Conservation (phyloP, 2,888 invertebrate genomes). For the Noctua janthe region DNA sequence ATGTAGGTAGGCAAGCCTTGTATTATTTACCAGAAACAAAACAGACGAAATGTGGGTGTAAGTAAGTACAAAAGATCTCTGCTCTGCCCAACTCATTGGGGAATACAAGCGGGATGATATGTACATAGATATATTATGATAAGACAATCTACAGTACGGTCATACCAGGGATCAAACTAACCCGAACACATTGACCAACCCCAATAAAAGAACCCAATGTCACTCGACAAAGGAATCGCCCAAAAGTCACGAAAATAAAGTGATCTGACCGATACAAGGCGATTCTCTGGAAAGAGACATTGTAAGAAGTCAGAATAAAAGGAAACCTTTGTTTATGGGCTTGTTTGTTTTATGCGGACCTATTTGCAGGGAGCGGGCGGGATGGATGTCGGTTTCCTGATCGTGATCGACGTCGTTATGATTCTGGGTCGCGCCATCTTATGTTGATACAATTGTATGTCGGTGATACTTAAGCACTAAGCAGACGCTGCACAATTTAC, state of each 20-base stretch:
- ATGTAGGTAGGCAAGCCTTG: neutral
- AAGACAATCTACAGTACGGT: neutral
- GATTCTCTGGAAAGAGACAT: constrained; percentile 24
- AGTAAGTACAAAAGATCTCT: neutral
- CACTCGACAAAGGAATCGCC: constrained; percentile 34
- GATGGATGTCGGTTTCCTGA: neutral
- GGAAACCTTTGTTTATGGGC: constrained; percentile 23
- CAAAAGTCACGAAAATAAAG: constrained; percentile 39
- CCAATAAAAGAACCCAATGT: constrained; percentile 29
- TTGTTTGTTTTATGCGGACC: constrained; percentile 10
- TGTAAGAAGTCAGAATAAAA: constrained; percentile 23
- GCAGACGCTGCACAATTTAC: too few species aligned
- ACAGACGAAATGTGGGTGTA: neutral
- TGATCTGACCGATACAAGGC: constrained; percentile 35
- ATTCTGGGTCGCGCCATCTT: neutral
- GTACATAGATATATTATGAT: neutral
- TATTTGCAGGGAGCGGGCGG: too few species aligned
- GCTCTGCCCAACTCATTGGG: too few species aligned
- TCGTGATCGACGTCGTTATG: constrained; percentile 11
- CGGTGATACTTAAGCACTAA: neutral
- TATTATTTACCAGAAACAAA: neutral
- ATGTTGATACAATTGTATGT: neutral
- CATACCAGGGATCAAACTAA: neutral
- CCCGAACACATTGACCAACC: constrained; percentile 21
- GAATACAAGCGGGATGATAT: too few species aligned